These are phyloP conservation scores for Cynoglossus semilaevis DNA, from an alignment of 2,113 vertebrate species.

Conservation along the genomic window DNA sequence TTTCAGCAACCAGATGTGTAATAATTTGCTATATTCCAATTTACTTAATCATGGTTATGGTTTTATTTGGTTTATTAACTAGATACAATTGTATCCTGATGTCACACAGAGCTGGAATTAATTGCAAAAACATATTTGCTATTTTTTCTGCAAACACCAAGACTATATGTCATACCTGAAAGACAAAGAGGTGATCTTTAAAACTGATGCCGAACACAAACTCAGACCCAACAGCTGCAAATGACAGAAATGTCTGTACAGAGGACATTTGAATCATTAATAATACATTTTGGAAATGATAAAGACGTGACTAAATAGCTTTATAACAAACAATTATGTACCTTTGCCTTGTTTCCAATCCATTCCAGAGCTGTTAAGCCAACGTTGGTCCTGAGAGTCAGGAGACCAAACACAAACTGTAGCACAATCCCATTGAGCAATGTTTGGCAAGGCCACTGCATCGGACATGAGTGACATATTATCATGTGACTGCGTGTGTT, in stretches of 20 bases:
- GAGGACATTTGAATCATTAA: conserved; percentile 17
- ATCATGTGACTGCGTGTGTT: neutral
- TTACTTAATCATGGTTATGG: no score
- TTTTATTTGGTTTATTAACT: no score
- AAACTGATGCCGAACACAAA: conserved; percentile 86
- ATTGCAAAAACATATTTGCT: no score
- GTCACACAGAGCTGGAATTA: no score
- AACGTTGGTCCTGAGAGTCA: conserved; percentile 79
- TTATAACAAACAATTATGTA: conserved; percentile 34
- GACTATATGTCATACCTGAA: conserved; percentile 76
- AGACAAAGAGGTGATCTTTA: conserved; percentile 82
- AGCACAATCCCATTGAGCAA: conserved; percentile 81
- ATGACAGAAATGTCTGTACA: conserved; percentile 74
- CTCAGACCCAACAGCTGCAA: conserved; percentile 75
- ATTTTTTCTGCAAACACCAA: no score
- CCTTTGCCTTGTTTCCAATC: conserved; percentile 83
- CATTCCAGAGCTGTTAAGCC: conserved; percentile 78
- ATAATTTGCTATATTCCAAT: no score
- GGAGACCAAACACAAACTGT: conserved; percentile 83
- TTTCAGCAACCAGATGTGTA: no score
- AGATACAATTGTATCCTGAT: no score
- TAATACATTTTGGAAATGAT: no score
- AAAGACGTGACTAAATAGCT: no score
- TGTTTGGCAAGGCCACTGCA: conserved; percentile 82
- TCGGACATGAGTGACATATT: conserved; percentile 15